Evolutionary conservation across 2,797 vertebrate species (phyloP).

Genomic region (Sebastes oblongus): DNA sequence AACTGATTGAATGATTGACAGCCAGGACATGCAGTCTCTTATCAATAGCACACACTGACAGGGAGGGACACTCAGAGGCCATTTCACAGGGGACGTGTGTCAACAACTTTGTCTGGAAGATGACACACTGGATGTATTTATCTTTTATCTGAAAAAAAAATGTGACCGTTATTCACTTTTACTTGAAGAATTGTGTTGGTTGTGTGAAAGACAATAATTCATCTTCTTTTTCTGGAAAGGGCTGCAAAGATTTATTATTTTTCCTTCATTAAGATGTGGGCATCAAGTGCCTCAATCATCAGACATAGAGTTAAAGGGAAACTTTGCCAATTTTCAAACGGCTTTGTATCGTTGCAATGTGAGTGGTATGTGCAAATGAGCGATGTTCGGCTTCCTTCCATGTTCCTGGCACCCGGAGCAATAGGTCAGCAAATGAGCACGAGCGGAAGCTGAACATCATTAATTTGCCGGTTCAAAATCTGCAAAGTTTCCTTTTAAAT

Average conservation of each 20-base stretch:
- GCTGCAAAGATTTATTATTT: neutral
- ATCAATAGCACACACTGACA: slow-evolving; percentile 58
- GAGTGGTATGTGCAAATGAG: neutral
- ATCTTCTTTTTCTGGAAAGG: neutral
- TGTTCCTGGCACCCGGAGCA: neutral
- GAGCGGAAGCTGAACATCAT: neutral
- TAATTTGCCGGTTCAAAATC: neutral
- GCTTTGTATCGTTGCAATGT: no score
- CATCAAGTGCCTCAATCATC: neutral
- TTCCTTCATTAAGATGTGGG: neutral
- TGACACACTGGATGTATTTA: slow-evolving; percentile 37
- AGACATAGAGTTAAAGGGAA: neutral
- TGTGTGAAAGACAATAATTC: neutral
- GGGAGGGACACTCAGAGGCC: slow-evolving; percentile 37
- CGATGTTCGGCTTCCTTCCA: neutral
- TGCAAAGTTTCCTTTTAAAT: neutral
- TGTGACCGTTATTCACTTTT: neutral
- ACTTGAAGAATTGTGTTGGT: neutral
- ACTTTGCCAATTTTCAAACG: no score
- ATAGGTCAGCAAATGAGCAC: no score
- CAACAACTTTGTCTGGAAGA: slow-evolving; percentile 47
- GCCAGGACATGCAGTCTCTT: slow-evolving; percentile 45
- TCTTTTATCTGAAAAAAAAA: slow-evolving; percentile 42
- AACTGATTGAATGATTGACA: slow-evolving; percentile 58
- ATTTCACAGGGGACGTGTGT: slow-evolving; percentile 43